Evolutionary conservation across 2,797 vertebrate genomes (phyloP), one percentile per base, ranked within the genome.

Genomic region (Rhinichthys osculus): DNA sequence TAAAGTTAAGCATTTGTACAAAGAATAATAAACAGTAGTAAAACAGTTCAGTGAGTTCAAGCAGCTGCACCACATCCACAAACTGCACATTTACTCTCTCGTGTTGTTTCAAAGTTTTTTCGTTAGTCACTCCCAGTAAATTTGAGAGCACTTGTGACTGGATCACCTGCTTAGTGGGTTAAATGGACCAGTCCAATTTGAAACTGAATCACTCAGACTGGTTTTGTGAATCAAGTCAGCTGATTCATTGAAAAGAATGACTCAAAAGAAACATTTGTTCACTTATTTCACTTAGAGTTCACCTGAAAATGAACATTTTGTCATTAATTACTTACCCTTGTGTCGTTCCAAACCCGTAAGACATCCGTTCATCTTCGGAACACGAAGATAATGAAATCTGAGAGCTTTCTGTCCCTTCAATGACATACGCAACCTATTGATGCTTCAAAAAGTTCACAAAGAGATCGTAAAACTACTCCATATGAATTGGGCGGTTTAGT

Each of bases 31-130:
- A 78, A 78, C 47, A 35, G 47, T 19, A n/a, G 33, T 54, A 40
- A 9, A 70, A 70, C 23, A 50, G 64, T 52, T 80, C 78, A 50
- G n/a, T 21, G 59, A 79, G 38, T 79, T 2, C 35, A 78, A 78
- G 13, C 76, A 42, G 52, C 7, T 40, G 33, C 21, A 38, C 38
- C 27, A 74, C 16, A 50, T 50, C 40, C 21, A 44, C 4, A 78
- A 27, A 78, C 21, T 35, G 13, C 23, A 78, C 38, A 62, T 79
- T 44, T 30, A 64, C 57, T 78, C 23, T 62, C 14, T 27, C 38
- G 30, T 62, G 54, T 33, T 33, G 50, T 33, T 76, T 10, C 47
- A 76, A 76, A 76, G 21, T 35, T 10, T 78, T 23, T 40, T 78
- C 13, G 0, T 27, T 40, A 42, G 38, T 59, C 33, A 77, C 33